Percentiles rank a stretch among this genome's conserved stretches.
Conservation (phyloP, 2,113 vertebrate genomes). For the Peromyscus californicus region DNA sequence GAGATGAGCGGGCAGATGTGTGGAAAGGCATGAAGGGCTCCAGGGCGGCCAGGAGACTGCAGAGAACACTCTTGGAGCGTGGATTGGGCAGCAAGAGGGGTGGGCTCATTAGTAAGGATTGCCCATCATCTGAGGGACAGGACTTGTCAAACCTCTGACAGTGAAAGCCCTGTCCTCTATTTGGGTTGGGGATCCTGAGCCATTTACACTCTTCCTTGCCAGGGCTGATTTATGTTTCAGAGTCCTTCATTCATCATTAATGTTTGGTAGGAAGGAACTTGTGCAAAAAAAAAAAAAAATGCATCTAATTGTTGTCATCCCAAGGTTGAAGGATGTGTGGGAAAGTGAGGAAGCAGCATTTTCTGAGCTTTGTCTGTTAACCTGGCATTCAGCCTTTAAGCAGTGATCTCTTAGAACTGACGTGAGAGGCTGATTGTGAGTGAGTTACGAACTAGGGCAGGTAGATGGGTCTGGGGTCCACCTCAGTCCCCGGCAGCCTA, state of each 20-base stretch:
- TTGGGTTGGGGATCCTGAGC: background rate
- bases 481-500: background rate
- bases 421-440: conserved; percentile 47
- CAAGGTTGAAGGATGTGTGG: background rate
- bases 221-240: background rate
- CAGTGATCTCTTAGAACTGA: conserved; percentile 19
- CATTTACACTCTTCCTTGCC: background rate
- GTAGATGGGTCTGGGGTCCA: conserved; percentile 49
- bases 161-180: background rate
- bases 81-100: background rate
- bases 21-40: fast-evolving
- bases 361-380: background rate
- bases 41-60: background rate
- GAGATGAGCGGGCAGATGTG: background rate
- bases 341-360: background rate
- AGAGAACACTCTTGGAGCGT: background rate
- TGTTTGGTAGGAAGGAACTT: background rate
- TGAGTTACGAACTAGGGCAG: background rate
- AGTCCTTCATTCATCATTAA: background rate
- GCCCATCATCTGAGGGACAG: background rate
- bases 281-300: background rate
- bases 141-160: background rate
- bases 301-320: background rate
- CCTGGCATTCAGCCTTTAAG: background rate
- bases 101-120: background rate